Percentiles rank a stretch among this genome's conserved stretches.
Conservation (phyloP, 2,888 invertebrate species). For the Trissolcus brochymenae region DNA sequence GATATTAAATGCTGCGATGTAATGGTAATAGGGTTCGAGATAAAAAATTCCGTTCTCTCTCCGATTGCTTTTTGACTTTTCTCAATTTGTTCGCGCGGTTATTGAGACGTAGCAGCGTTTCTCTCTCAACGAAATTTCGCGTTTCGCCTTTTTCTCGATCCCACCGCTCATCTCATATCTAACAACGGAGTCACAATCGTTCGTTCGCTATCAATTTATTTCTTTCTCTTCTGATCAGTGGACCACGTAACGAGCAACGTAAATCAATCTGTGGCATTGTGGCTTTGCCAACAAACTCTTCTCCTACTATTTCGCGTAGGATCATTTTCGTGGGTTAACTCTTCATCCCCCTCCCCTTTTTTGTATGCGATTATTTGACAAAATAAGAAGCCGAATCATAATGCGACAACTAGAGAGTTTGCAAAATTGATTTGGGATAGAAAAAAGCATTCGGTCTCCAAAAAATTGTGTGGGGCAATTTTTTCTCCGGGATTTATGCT, state of each 20-base stretch:
- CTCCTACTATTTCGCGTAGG: constrained; percentile 45
- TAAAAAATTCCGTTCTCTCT: constrained; percentile 20
- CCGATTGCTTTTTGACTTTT: constrained; percentile 7
- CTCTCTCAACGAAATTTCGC: constrained; percentile 38
- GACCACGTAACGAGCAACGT: constrained; percentile 77
- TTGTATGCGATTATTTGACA: constrained; percentile 34
- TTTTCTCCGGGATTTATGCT: constrained; percentile 19
- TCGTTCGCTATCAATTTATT: constrained; percentile 63
- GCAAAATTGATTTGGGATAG: constrained; percentile 36
- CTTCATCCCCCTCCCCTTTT: constrained; percentile 14
- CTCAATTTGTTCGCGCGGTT: constrained; percentile 12
- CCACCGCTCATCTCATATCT: constrained; percentile 40
- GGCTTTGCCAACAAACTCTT: constrained; percentile 65
- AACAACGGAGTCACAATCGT: constrained; percentile 53
- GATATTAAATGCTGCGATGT: constrained; percentile 47
- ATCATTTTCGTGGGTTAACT: constrained; percentile 44
- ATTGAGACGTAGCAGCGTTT: constrained; percentile 41
- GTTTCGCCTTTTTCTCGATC: constrained; percentile 31
- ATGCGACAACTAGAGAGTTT: background rate
- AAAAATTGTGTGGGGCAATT: constrained; percentile 21
- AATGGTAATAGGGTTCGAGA: constrained; percentile 36
- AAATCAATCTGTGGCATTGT: constrained; percentile 76
- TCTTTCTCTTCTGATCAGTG: constrained; percentile 68
- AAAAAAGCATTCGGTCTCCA: constrained; percentile 9
- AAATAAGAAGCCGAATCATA: constrained; percentile 22